Evolutionary conservation across 2,888 invertebrate species (phyloP), one percentile per base, ranked within the genome.

Genomic region (Didymodactylos carnosus): DNA sequence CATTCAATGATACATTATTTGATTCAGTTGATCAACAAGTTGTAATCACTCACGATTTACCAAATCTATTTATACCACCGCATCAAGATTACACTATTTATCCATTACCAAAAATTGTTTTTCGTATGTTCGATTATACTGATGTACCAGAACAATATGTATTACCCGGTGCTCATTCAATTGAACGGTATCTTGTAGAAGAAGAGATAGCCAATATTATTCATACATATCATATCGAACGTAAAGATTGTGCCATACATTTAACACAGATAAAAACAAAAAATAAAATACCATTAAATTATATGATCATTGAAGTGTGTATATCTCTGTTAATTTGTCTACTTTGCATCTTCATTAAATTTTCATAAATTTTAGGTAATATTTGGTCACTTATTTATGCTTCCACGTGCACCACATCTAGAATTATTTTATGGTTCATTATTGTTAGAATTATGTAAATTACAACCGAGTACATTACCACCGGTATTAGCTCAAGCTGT

Each of bases 111-210:
- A 88, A 90, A 81, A 92, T 93, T 2, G 90, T 95, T 46, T 97
- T 94, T 84, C 87, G 86, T 40, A 81, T 99, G 88, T 99, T 99
- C 85, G 97, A 97, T 83, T 94, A 97, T 82, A 94, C 95, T 0
- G 98, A 99, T 84, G 94, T 95, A 79, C 94, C 95, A 0, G 94
- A 94, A 82, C 84, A 84, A 10, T 84, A 84, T 10, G 82, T 85
- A 69, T 84, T 98, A 73, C 98, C 98, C 0, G 95, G 94, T 43
- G 91, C 92, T 27, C 94, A 97, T 84, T 92, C 97, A 0, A 94
- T 98, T 76, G 98, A 99, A 83, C 86, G 98, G 76, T 97, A 94
- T 84, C 87, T 98, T 2, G 94, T 99, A 79, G 98, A 99, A 82
- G 95, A 97, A 83, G 95, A 98, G 81, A 86, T 99, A 41, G 89